Base-by-base conservation (phyloP, 2,888 invertebrate species). In the Chrysina gloriosa region DNA sequence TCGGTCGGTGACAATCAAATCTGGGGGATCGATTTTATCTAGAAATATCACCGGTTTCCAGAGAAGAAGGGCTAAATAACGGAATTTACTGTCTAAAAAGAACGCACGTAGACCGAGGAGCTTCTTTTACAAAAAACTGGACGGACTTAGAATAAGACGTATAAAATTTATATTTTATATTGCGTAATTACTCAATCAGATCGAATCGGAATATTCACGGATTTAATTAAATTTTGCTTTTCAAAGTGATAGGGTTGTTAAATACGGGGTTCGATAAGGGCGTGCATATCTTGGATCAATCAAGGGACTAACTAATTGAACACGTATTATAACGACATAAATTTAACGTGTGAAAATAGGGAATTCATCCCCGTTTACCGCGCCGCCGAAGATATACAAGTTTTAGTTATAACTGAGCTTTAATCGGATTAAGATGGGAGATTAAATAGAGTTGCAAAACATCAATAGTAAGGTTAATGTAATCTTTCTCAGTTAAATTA, bases 381-480 rank as follows among this genome's bases (percentile, higher is more conserved):
- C 16, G 54, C 34, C 21, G 25, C n/a, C 19, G 21, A 34, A 9
- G 54, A 54, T 54, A 54, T n/a, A 54, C 31, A 54, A 36, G 54
- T 31, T 54, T 54, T 54, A 54, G 31, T 54, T 54, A 54, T 31
- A 34, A 31, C 54, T 54, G 19, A 52, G 34, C n/a, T 34, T 29
- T 54, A 54, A 54, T 54, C 54, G 16, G 54, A 54, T 54, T 54
- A 54, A 31, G 31, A 19, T 54, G 19, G 54, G 54, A 31, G 31
- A 31, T 54, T 54, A 54, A 54, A 54, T 54, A 54, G 54, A 54
- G 54, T 54, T 54, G 9, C 34, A 54, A 54, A 54, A 54, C 31
- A 54, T 54, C 34, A 54, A 34, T 54, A 54, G 34, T 31, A 54
- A 31, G 54, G 54, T 54, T 31, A 54, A 54, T 21, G 54, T 34